Evolutionary conservation across 2,888 invertebrate species (phyloP).

Genomic region (Anthophora plumipes): DNA sequence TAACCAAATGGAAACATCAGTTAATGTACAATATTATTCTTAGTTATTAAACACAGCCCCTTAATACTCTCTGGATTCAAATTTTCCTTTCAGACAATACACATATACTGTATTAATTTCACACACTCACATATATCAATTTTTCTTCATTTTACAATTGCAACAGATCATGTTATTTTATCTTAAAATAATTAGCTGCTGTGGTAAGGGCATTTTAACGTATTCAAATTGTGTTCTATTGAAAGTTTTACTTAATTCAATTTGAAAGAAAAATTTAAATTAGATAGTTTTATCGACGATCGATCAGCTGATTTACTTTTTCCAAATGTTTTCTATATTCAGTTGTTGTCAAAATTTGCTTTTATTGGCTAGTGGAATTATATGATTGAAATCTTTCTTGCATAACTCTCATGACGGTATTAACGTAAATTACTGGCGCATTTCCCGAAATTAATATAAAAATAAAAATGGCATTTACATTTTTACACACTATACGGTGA

Average conservation of each 20-base stretch:
- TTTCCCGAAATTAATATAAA: constrained; percentile 59
- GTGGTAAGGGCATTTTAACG: constrained; percentile 15
- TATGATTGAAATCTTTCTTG: not conserved
- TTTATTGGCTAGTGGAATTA: not conserved
- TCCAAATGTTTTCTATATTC: not conserved
- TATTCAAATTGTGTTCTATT: not conserved
- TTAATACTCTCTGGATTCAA: constrained; percentile 62
- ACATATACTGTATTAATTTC: constrained; percentile 5
- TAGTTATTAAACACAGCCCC: constrained; percentile 73
- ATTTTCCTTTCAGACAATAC: constrained; percentile 1
- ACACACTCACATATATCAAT: not conserved
- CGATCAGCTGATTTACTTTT: not conserved
- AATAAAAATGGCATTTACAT: not conserved
- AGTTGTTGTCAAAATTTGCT: not conserved
- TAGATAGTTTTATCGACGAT: not conserved
- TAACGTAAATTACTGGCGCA: constrained; percentile 70
- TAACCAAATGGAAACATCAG: not conserved
- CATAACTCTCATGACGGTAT: constrained; percentile 2
- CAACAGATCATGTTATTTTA: constrained; percentile 5
- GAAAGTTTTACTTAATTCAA: not conserved
- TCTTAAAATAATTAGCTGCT: constrained; percentile 37
- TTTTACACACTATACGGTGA: not conserved
- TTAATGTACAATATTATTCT: constrained; percentile 19
- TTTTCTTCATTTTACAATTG: not conserved
- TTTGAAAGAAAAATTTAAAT: not conserved